Percentiles rank a stretch among this genome's conserved stretches.
These are phyloP conservation scores for Laothoe populi DNA, from an alignment of 2,888 invertebrate genomes.

Conservation along the genomic window DNA sequence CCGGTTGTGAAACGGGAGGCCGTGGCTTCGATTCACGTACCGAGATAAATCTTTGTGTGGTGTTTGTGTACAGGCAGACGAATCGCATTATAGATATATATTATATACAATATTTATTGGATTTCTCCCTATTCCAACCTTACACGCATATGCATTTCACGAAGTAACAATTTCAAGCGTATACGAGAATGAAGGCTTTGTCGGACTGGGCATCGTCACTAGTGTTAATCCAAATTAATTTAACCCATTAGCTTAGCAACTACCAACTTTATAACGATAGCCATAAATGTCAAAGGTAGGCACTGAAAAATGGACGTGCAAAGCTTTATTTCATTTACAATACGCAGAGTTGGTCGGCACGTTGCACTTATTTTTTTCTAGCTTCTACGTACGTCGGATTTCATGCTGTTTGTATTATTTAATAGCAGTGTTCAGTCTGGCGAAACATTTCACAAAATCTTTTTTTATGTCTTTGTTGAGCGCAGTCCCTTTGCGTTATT, in stretches of 20 bases:
- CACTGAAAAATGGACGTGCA: constrained; percentile 35
- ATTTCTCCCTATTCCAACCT: no score
- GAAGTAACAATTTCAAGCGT: constrained; percentile 11
- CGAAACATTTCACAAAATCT: background rate
- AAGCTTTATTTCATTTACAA: constrained; percentile 54
- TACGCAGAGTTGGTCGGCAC: constrained; percentile 36
- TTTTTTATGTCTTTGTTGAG: background rate
- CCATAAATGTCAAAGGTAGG: constrained; percentile 28
- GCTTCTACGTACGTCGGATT: constrained; percentile 8
- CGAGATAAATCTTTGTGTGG: no score
- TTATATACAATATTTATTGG: no score
- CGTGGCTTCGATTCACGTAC: no score
- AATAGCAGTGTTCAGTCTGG: constrained; percentile 18
- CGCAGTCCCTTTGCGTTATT: background rate
- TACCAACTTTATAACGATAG: constrained; percentile 20
- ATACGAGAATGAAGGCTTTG: constrained; percentile 29
- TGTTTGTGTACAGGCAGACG: no score
- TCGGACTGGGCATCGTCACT: constrained; percentile 39
- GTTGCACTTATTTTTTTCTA: constrained; percentile 32
- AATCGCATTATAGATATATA: no score
- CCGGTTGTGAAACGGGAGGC: no score
- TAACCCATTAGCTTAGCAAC: constrained; percentile 29
- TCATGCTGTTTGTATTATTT: constrained; percentile 23
- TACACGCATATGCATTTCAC: constrained; percentile 28
- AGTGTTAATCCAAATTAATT: constrained; percentile 35